Base-by-base conservation (phyloP, 2,888 invertebrate genomes). In the Pheosia tremula region DNA sequence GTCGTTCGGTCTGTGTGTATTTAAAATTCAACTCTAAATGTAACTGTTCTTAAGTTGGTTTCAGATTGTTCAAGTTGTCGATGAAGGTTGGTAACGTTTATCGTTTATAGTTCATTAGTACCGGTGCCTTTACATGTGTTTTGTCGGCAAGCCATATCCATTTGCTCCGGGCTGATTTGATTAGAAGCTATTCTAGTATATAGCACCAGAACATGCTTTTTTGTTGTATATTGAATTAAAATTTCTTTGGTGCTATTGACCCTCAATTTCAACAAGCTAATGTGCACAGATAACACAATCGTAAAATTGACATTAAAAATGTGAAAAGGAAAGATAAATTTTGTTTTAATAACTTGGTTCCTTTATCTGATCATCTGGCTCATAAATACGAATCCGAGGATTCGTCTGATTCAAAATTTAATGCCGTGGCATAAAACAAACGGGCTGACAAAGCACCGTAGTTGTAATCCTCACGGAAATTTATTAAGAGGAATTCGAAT, bases 111-210 rank as follows among this genome's bases (percentile, higher is more conserved):
- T 84, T 79, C 79, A 77, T 77, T 86, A 86, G 89, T 89, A 88
- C 75, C 74, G 82, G 89, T 75, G 83, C 79, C 79, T 83, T 88
- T 90, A 89, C 91, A 91, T 87, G 85, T 90, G 90, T 90, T 89
- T 88, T 86, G 85, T 86, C 87, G 85, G 87, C 83, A 80, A 86
- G 82, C 86, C 82, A 90, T 88, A 89, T 90, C 83, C 89, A 90
- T 91, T 91, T 89, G 88, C 86, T 86, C 62, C 79, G 78, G 78
- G 79, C 80, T 84, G 86, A 87, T 91, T 90, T 85, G 88, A 87
- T 89, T 87, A 84, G 81, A 81, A 81, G 74, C 78, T 83, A 84
- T 85, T 85, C 84, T 81, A 77, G 79, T 84, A 82, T 82, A 78
- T 79, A 79, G 75, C 74, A 81, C 71, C 69, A 64, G 60, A 38